A percentile compares a stretch with the other conserved stretches of the same genome.
Evolutionary conservation across 2,113 vertebrate species (phyloP).

Genomic region (Otis tarda): DNA sequence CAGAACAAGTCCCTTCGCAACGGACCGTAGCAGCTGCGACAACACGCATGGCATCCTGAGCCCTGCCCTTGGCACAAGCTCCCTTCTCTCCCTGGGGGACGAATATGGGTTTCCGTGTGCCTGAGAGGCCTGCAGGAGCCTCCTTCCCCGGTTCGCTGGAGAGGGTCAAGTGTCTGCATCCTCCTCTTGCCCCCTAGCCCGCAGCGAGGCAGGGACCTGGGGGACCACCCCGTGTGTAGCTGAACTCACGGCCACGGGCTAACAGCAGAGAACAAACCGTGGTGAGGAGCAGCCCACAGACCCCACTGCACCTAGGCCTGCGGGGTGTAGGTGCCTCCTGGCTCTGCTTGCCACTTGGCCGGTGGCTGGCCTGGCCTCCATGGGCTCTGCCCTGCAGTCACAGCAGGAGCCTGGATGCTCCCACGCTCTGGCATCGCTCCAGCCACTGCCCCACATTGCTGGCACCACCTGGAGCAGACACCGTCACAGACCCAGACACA

Average conservation of each 20-base stretch:
- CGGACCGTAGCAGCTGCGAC: background rate
- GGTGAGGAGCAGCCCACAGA: background rate
- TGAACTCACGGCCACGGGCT: accelerated
- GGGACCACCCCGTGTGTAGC: background rate
- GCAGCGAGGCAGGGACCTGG: accelerated
- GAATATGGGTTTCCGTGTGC: background rate
- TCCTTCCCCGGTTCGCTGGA: background rate
- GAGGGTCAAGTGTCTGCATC: background rate
- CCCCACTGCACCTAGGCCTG: accelerated
- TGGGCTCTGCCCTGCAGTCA: background rate
- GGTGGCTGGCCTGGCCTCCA: background rate
- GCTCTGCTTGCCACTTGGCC: background rate
- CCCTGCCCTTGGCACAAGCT: background rate
- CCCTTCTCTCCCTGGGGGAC: background rate
- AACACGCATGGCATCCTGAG: background rate
- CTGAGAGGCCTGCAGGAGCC: background rate
- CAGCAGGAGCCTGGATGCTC: background rate
- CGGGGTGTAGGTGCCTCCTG: background rate
- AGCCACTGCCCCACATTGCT: background rate
- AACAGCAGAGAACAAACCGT: background rate
- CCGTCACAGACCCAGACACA: background rate
- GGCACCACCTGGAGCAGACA: background rate
- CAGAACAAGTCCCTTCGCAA: background rate
- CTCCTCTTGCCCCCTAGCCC: background rate
- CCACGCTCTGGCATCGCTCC: background rate